Percentiles rank a stretch among this genome's conserved stretches.
phyloP scores from a whole-genome alignment of 2,797 vertebrate species.

The Etheostoma nigrum region DNA sequence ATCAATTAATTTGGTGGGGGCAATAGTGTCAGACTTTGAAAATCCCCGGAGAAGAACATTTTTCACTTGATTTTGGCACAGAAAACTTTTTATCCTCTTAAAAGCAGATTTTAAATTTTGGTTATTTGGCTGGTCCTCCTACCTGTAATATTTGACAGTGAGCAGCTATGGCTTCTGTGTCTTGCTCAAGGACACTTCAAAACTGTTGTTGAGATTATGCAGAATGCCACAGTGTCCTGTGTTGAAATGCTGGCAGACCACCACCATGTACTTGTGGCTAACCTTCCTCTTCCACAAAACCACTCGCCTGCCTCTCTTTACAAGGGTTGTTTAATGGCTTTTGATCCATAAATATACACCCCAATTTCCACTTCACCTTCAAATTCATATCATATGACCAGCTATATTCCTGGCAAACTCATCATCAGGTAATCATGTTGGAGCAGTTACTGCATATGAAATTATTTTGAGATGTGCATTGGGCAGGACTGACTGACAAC shows the following conservation, averaged over 20 bases:
- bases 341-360: slow-evolving; percentile 49
- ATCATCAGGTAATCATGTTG: slow-evolving; percentile 57
- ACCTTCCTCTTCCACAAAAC: slow-evolving; percentile 34
- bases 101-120: slow-evolving; percentile 6
- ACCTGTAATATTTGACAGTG: not conserved
- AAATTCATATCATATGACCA: slow-evolving; percentile 46
- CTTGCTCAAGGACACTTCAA: slow-evolving; percentile 27
- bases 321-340: slow-evolving; percentile 49
- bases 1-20: too few relatives aligned
- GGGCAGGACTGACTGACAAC: slow-evolving; percentile 51
- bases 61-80: not conserved
- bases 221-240: slow-evolving; percentile 5
- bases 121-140: not conserved
- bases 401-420: slow-evolving; percentile 40
- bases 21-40: not conserved
- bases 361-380: slow-evolving; percentile 59
- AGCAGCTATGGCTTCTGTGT: not conserved
- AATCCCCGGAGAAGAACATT: not conserved
- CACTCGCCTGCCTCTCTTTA: slow-evolving; percentile 38
- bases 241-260: slow-evolving; percentile 9
- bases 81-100: not conserved
- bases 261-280: slow-evolving; percentile 13
- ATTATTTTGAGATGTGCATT: slow-evolving; percentile 53
- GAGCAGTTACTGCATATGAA: slow-evolving; percentile 52
- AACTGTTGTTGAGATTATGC: not conserved